Evolutionary conservation across 2,888 invertebrate genomes (phyloP).

Genomic region (Rhogogaster chlorosoma): DNA sequence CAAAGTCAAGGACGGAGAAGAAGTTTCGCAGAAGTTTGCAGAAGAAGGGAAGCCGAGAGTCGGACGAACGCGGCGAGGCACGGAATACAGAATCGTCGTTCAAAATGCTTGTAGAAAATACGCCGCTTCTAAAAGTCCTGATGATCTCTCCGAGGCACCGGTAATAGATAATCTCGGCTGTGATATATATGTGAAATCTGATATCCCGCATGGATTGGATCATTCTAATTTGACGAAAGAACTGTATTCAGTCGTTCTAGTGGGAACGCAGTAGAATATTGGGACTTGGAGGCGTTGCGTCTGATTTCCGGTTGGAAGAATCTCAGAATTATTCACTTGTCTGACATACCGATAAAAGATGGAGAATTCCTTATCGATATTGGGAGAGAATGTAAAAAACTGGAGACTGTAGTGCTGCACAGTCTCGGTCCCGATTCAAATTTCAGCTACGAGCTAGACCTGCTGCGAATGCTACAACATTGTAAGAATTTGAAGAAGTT

Average conservation of each 20-base stretch:
- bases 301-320: constrained; percentile 3
- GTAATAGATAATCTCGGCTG: not conserved
- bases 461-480: not conserved
- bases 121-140: not conserved
- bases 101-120: not conserved
- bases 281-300: not conserved
- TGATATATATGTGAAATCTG: not conserved
- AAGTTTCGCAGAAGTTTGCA: not conserved
- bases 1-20: not conserved
- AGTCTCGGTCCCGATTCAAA: not conserved
- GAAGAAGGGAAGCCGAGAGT: not conserved
- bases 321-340: not conserved
- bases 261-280: not conserved
- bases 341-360: not conserved
- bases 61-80: not conserved
- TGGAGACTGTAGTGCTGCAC: not conserved
- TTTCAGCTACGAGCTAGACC: not conserved
- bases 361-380: not conserved
- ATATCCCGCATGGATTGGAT: not conserved
- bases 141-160: not conserved
- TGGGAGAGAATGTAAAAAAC: not conserved
- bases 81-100: not conserved
- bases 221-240: not conserved
- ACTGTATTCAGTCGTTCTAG: not conserved
- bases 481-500: not conserved